Conservation (phyloP, 2,888 invertebrate genomes). For the Athalia rosae region DNA sequence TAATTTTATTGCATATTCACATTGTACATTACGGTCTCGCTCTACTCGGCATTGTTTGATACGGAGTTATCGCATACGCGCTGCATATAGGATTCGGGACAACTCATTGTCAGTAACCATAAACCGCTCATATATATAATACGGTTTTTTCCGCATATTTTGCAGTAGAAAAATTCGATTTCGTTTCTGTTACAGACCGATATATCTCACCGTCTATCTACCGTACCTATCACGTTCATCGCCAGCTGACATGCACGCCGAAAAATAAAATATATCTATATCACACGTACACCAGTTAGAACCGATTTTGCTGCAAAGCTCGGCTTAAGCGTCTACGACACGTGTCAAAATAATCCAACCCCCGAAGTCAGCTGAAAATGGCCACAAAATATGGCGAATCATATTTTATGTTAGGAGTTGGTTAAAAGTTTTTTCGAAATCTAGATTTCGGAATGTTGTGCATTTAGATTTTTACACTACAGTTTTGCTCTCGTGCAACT, state of each 20-base stretch:
- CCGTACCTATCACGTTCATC: constrained; percentile 7
- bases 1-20: constrained; percentile 10
- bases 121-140: neutral
- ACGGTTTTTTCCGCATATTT: neutral
- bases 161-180: neutral
- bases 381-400: neutral
- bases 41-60: neutral
- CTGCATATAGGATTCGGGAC: neutral
- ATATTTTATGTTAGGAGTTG: neutral
- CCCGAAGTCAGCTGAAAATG: constrained; percentile 12
- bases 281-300: neutral
- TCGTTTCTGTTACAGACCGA: constrained; percentile 28
- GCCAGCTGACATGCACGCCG: neutral
- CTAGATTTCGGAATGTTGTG: too few relatives aligned
- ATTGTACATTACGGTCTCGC: neutral
- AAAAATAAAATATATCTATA: constrained; percentile 4
- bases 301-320: constrained; percentile 9
- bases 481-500: too few relatives aligned
- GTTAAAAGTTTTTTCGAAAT: neutral
- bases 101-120: neutral
- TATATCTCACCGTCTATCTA: constrained; percentile 5
- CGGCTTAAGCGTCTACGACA: neutral
- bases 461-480: too few relatives aligned
- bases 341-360: constrained; percentile 10
- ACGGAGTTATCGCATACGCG: neutral